Conservation (phyloP, 2,888 invertebrate genomes). For the Agriotes lineatus region DNA sequence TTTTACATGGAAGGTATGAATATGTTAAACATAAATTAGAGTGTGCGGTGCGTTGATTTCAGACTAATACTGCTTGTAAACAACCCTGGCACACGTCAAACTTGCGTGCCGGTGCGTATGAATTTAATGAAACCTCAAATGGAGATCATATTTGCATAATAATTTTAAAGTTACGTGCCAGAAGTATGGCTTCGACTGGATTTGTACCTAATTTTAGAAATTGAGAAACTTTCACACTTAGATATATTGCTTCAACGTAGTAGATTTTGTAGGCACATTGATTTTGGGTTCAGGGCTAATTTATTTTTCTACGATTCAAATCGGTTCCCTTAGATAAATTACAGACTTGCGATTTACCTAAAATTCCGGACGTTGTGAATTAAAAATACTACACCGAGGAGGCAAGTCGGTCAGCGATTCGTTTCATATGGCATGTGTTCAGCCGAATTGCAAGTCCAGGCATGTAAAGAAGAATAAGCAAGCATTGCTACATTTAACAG, state of each 20-base stretch:
- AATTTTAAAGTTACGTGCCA: conserved; percentile 33
- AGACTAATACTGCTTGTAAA: conserved; percentile 9
- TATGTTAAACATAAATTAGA: not conserved
- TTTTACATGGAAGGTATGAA: not conserved
- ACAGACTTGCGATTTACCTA: no score
- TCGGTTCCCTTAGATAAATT: no score
- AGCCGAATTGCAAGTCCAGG: no score
- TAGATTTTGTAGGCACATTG: no score
- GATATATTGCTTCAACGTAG: not conserved
- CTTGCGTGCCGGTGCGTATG: conserved; percentile 33
- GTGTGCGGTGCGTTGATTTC: not conserved
- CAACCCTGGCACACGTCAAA: conserved; percentile 14
- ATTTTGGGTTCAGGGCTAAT: no score
- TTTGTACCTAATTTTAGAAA: not conserved
- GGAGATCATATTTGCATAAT: conserved; percentile 38
- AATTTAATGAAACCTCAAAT: conserved; percentile 37
- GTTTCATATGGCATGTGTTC: no score
- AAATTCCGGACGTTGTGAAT: no score
- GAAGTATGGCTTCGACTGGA: conserved; percentile 6
- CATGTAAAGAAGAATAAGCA: no score
- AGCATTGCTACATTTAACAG: no score
- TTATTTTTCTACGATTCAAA: no score
- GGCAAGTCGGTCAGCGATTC: no score
- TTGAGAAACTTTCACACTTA: not conserved
- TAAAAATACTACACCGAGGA: no score